Evolutionary conservation across 2,797 vertebrate species (phyloP).

Genomic region (Xenentodon cancila): DNA sequence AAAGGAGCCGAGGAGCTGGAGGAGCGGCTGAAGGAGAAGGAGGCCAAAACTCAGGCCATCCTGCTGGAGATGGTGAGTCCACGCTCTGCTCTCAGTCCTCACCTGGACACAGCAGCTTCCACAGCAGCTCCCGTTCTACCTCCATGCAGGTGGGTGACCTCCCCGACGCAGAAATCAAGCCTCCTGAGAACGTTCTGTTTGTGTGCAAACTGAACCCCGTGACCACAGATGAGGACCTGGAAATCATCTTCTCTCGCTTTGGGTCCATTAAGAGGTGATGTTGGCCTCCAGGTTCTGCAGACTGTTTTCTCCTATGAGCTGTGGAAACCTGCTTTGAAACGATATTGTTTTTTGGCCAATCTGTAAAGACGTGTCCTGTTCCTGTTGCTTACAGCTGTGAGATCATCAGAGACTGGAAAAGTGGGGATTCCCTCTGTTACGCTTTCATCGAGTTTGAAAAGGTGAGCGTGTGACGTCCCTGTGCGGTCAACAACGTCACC

Average conservation of each 20-base stretch:
- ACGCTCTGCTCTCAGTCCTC: not conserved
- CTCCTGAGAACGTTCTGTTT: conserved; percentile 95
- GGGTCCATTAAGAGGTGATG: conserved; percentile 90
- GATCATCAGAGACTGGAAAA: conserved; percentile 97
- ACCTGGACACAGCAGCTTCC: not conserved
- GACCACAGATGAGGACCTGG: conserved; percentile 95
- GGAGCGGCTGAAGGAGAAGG: conserved; percentile 92
- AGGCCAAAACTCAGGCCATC: conserved; percentile 96
- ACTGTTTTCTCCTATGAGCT: too few relatives aligned
- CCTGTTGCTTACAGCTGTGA: conserved; percentile 87
- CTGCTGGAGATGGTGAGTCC: conserved; percentile 94
- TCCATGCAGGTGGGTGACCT: conserved; percentile 91
- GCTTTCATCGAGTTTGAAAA: conserved; percentile 99
- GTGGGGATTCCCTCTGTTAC: conserved; percentile 95
- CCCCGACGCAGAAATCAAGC: conserved; percentile 92
- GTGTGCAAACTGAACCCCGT: conserved; percentile 98
- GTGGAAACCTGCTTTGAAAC: not conserved
- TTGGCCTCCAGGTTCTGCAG: not conserved
- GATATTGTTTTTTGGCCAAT: not conserved
- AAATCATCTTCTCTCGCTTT: conserved; percentile 98
- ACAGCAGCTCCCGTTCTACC: conserved; percentile 13
- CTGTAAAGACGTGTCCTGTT: not conserved
- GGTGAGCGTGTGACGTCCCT: conserved; percentile 73
- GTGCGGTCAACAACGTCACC: not conserved
- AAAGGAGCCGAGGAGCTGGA: conserved; percentile 89